Conservation (phyloP, 1,140 invertebrate species). For the Eriosoma lanigerum region DNA sequence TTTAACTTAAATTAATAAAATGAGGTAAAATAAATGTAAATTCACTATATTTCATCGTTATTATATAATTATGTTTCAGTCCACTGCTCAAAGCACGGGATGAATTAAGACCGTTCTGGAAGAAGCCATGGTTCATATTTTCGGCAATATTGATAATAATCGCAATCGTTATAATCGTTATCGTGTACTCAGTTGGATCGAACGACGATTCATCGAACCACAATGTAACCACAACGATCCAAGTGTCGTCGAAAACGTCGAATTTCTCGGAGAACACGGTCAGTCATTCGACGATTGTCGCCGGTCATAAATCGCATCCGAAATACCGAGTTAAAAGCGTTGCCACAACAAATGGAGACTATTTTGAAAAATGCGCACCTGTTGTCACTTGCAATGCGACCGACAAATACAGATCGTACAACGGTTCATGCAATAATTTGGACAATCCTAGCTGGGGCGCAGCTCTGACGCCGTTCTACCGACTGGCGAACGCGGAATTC, state of each 20-base stretch:
- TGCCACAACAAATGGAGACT: constrained; percentile 12
- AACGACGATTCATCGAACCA: not conserved
- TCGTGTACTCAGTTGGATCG: not conserved
- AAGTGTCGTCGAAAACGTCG: no score
- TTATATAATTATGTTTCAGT: not conserved
- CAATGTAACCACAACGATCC: not conserved
- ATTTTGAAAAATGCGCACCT: constrained; percentile 37
- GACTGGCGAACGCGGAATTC: constrained; percentile 79
- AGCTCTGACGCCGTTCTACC: constrained; percentile 71
- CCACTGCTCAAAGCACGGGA: not conserved
- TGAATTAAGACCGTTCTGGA: not conserved
- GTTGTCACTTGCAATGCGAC: constrained; percentile 60
- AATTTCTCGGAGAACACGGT: no score
- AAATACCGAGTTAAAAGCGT: not conserved
- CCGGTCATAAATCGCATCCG: not conserved
- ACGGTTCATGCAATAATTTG: constrained; percentile 86
- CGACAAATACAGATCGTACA: constrained; percentile 70
- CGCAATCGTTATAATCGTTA: no score
- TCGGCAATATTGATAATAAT: not conserved
- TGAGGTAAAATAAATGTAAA: no score
- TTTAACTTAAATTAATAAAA: no score
- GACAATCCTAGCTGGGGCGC: constrained; percentile 71
- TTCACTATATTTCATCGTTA: no score
- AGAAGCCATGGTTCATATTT: not conserved
- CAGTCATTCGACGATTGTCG: no score